Base-by-base conservation (phyloP, 2,888 invertebrate genomes). In the Andrena chrysosceles region DNA sequence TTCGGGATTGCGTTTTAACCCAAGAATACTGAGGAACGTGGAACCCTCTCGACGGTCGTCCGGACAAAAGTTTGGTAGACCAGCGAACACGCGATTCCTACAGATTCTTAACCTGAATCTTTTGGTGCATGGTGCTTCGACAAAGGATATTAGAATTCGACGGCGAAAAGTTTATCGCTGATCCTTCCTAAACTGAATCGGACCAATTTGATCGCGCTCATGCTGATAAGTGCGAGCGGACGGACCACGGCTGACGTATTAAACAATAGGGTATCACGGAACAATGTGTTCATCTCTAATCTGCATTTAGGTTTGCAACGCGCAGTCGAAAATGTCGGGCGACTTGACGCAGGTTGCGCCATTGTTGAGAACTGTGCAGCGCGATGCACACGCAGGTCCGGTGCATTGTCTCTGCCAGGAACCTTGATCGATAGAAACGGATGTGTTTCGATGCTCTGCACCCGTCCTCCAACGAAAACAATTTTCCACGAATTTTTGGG, bases 211-310 rank as follows among this genome's bases (percentile, higher is more conserved):
- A 78, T 79, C 26, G 60, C 16, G 6, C n/a, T 7, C 13, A 6
- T n/a, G 16, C 33, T 59, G 79, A 78, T 80, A 66, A 71, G 33
- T 70, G 10, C 48, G 29, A 8, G 20, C 31, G 49, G 26, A 3
- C 10, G 2, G 54, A 26, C 26, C 80, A 81, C n/a, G 48, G 87
- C 86, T 86, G 87, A 88, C 84, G 85, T 77, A 87, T 87, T 86
- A 88, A 88, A 91, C 91, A 92, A 92, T 91, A 85, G 87, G 87
- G 86, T 85, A 87, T 87, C 84, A 77, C 77, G 75, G 87, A 85
- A 91, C 91, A 91, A 91, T 91, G 87, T 83, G 87, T 77, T 71
- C 76, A 83, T 85, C 82, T 79, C 77, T 90, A 89, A 91, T 90
- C 89, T 89, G 82, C 87, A 87, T 90, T 90, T 89, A 86, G 87